Base-by-base conservation (phyloP, 2,797 vertebrate genomes). In the Atherinosoma microstoma region DNA sequence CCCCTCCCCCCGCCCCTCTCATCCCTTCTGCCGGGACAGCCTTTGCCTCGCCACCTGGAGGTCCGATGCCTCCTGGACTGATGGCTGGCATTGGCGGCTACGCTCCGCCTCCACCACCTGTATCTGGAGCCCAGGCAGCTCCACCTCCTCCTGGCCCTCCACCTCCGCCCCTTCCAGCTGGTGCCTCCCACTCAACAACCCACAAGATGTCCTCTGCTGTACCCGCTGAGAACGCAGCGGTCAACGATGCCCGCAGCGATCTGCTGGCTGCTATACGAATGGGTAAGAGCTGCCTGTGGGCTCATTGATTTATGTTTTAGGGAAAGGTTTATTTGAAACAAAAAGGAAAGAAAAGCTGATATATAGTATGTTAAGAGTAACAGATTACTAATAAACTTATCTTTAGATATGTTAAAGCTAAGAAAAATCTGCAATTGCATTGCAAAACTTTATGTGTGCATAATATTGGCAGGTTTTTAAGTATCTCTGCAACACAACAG, bases 201-300 rank as follows among this genome's bases (percentile, higher is more conserved):
- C 89, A 87, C 84, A 97, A 97, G 82, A 95, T 96, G 4, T 93
- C 96, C 69, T 94, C 97, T 61, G 94, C 95, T 62, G 94, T 93
- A 0, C 90, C 97, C 85, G 94, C 94, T 3, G 97, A 98, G 87
- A 86, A 73, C 8, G 77, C 93, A 0, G 93, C 93, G 0, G 75
- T 94, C 67, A 97, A 90, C 0, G 98, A 98, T 6, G 97, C 97
- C 4, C 96, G 97, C 76, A 99, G 98, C 0, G 98, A 99, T 83
- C 96, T 99, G 38, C 96, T 99, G 30, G 96, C 98, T 75, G 98
- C 98, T 71, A 99, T 99, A 78, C 96, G 98, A 20, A 99, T 99
- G 98, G 98, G 98, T 99, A 86, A 92, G 89, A 71, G 0, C 13
- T 24, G 40, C 34, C 29, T 22, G 11, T 16, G 42, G 32, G 27